Base-by-base conservation (phyloP, 2,888 invertebrate species). In the Actias luna region DNA sequence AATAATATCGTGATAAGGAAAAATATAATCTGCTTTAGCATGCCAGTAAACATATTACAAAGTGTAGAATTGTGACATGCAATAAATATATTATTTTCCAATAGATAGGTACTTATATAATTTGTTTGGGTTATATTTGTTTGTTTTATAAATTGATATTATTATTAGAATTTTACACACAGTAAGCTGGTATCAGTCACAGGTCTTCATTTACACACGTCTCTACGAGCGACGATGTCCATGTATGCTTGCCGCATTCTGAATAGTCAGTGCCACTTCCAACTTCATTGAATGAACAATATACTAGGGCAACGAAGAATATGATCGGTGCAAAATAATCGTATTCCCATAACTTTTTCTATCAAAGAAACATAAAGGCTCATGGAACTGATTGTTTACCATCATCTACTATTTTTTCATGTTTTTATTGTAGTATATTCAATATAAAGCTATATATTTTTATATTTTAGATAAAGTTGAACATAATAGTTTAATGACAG, bases 221-320 rank as follows among this genome's bases (percentile, higher is more conserved):
- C n/a, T n/a, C n/a, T n/a, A n/a, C n/a, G n/a, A n/a, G n/a, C n/a
- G n/a, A n/a, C n/a, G n/a, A n/a, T n/a, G n/a, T n/a, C n/a, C n/a
- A n/a, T n/a, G n/a, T n/a, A n/a, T n/a, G n/a, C n/a, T n/a, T n/a
- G n/a, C n/a, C n/a, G n/a, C n/a, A n/a, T n/a, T n/a, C n/a, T n/a
- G n/a, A n/a, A n/a, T n/a, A n/a, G n/a, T n/a, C n/a, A n/a, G n/a
- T n/a, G n/a, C n/a, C n/a, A n/a, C n/a, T n/a, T n/a, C n/a, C n/a
- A n/a, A n/a, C n/a, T n/a, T n/a, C n/a, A n/a, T n/a, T n/a, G n/a
- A n/a, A n/a, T n/a, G n/a, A n/a, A n/a, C n/a, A n/a, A n/a, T n/a
- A n/a, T n/a, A n/a, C n/a, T n/a, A n/a, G n/a, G n/a, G 72, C 73
- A 84, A 69, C 83, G 83, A 84, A 59, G 76, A 84, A 64, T 84